Base-by-base conservation (phyloP, 1,140 invertebrate genomes). In the Nasonia giraulti region DNA sequence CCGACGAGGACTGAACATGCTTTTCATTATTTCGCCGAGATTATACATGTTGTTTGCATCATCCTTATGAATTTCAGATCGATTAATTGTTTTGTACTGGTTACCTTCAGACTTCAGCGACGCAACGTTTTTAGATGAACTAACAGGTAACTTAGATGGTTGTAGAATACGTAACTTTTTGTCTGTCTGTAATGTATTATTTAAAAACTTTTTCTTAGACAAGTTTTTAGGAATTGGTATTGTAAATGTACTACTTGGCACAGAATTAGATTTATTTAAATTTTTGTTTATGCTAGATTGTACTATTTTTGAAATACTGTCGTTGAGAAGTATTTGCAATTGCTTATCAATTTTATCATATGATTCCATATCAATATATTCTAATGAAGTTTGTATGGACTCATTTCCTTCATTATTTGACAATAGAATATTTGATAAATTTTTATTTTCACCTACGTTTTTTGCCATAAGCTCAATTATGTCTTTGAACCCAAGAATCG, bases 281-380 rank as follows among this genome's bases (percentile, higher is more conserved):
- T 80, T 80, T 47, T 40, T 71, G 40, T 80, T 71, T 12, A 80
- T 47, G 14, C 23, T 80, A 20, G 68, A 71, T 47, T 80, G 20
- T 44, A 80, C 14, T 14, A 80, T 80, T 71, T 71, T 80, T 31
- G 23, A 80, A 40, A 80, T 31, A 71, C 40, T 47, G 44, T 71
- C 40, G 2, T 80, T 27, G 2, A 71, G 12, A 12, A 44, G 1
- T 71, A 1, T 50, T 27, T 80, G 66, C 11, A 44, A 31, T 27
- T 5, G 20, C 23, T 80, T 47, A 20, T 71, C 44, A 31, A 11
- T 4, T 47, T 47, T 80, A 14, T 23, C 27, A 14, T 80, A 27
- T 69, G 33, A 47, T 47, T 31, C 31, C 1, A 71, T 8, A 3
- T 27, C 44, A 71, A 44, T 12, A 44, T 71, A 50, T 80, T 31